phyloP scores from a whole-genome alignment of 2,797 vertebrate species.

The Sebastes hubbsi region DNA sequence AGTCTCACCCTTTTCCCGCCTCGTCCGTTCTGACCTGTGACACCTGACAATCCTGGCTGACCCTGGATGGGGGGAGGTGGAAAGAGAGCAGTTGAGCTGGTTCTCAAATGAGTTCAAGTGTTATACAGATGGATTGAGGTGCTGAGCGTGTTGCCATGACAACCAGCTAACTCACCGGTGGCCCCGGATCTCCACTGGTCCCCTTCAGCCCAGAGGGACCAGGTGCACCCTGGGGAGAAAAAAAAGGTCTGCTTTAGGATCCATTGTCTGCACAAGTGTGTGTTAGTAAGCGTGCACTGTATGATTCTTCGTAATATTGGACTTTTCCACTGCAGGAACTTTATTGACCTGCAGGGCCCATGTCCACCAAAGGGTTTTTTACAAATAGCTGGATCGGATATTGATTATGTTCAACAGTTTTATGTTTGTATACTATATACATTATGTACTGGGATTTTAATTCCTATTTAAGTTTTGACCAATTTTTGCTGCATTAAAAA shows the following conservation, averaged over 20 bases:
- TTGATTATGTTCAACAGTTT: background rate
- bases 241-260: background rate
- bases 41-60: slow-evolving; percentile 86
- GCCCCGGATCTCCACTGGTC: slow-evolving; percentile 86
- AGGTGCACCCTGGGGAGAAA: slow-evolving; percentile 81
- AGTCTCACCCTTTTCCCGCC: slow-evolving; percentile 89
- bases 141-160: background rate
- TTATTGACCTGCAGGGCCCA: background rate
- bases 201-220: slow-evolving; percentile 92
- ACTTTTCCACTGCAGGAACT: background rate
- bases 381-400: background rate
- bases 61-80: slow-evolving; percentile 78
- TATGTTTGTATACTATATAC: too few species aligned
- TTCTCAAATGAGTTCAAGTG: background rate
- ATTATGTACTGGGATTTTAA: too few species aligned
- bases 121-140: background rate
- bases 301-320: background rate
- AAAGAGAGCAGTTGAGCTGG: background rate
- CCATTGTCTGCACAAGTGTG: background rate
- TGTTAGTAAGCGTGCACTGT: background rate
- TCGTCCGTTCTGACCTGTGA: slow-evolving; percentile 88
- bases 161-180: slow-evolving; percentile 80
- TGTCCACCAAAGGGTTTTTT: too few species aligned
- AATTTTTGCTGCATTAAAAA: too few species aligned
- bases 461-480: too few species aligned